Evolutionary conservation across 2,113 vertebrate species (phyloP), one percentile per base, ranked within the genome.

Genomic region (Hucho hucho): DNA sequence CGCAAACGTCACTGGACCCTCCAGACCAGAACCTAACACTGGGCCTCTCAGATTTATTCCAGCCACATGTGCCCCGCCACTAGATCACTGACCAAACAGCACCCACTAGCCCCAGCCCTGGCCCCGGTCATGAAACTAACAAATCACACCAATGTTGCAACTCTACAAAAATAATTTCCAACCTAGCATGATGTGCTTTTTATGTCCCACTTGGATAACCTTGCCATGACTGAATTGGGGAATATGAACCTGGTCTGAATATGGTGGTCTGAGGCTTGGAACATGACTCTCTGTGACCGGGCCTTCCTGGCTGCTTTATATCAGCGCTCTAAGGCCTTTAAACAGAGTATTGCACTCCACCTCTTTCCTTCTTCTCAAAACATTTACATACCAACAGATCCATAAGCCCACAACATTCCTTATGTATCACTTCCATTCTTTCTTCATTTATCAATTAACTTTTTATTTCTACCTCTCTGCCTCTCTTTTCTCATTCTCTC

Each of bases 321-420:
- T 29, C 6, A 43, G 22, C 66, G 70, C 79, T 78, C 72, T 59
- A 49, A 68, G 22, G 28, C 53, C 71, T 76, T 69, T 75, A 78
- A 80, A 74, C 66, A 68, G 58, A 46, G 67, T 25, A 64, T 46
- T n/a, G 63, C 47, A 61, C 65, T 69, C 66, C 75, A 26, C 61
- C 84, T 74, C 66, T 72, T 73, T 61, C 69, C 64, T 58, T 78
- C 69, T 64, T 83, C 61, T 79, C 68, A 65, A 84, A 84, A 84
- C 81, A 84, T 86, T 86, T 83, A 84, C 77, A 77, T 68, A 76
- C 29, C 69, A 70, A 71, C 26, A 58, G 29, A 59, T 24, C 75
- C 64, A 28, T 72, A 76, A 66, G 26, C 37, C 37, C 9, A 43
- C 37, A 43, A 77, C 72, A 74, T 65, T 71, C 28, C 70, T 64